Base-by-base conservation (phyloP, 2,888 invertebrate species). In the Leuctra nigra region DNA sequence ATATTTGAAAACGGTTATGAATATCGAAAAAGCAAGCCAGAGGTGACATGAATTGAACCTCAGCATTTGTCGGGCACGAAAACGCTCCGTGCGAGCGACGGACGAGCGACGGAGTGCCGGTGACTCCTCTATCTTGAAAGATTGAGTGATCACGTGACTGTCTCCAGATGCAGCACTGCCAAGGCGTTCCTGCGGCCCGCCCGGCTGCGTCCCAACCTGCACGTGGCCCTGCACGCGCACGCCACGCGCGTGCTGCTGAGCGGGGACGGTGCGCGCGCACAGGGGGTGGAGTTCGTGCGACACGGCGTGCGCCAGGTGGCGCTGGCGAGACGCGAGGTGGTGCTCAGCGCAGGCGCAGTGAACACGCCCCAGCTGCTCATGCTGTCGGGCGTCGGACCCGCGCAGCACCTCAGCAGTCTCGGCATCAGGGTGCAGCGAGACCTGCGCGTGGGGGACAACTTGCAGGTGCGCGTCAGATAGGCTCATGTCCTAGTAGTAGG, bases 281-380 rank as follows among this genome's bases (percentile, higher is more conserved):
- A 81, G 56, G 90, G 87, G 0, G 88, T 92, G 0, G 89, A 91
- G 68, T 91, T 87, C 66, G 72, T 85, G 1, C 80, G 88, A 62
- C 79, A 86, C 62, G 91, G 90, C 2, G 75, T 79, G 33, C 81
- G 80, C 56, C 82, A 84, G 66, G 74, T 82, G 0, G 84, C 87
- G 0, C 74, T 80, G 58, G 92, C 92, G 0, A 79, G 80, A 54
- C 87, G 88, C 65, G 92, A 92, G 71, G 73, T 96, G 0, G 88
- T 96, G 48, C 68, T 96, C 36, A 86, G 91, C 11, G 93, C 92
- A 0, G 96, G 96, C 0, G 83, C 95, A 0, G 89, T 97, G 24
- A 95, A 95, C 68, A 86, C 87, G 11, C 92, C 96, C 0, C 95
- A 96, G 68, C 73, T 97, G 53, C 73, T 97, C 59, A 91, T 95